phyloP scores from a whole-genome alignment of 1,140 invertebrate species.

The Meloidogyne exigua region DNA sequence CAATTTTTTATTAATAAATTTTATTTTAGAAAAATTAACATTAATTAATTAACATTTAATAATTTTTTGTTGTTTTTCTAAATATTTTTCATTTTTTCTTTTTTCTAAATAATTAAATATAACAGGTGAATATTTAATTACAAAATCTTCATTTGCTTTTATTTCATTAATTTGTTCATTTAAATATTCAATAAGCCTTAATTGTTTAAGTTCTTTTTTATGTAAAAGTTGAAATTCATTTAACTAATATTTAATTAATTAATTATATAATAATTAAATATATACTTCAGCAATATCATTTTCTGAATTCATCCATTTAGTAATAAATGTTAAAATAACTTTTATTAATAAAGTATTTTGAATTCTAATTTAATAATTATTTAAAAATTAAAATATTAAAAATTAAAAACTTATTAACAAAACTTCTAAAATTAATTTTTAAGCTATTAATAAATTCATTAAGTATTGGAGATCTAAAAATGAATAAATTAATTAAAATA shows the following conservation, averaged over 20 bases:
- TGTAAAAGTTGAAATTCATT: slow-evolving; percentile 12
- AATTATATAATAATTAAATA: not conserved
- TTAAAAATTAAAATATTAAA: not conserved
- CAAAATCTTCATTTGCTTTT: slow-evolving; percentile 14
- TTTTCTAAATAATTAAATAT: slow-evolving; percentile 25
- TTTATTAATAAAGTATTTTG: slow-evolving; percentile 3
- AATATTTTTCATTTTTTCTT: not conserved
- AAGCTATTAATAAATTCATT: slow-evolving; percentile 17
- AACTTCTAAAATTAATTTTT: slow-evolving; percentile 1
- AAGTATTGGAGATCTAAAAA: slow-evolving; percentile 21
- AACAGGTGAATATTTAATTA: not conserved
- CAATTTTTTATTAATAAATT: too few species aligned
- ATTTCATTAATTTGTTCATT: slow-evolving; percentile 19
- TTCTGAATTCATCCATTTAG: slow-evolving; percentile 24
- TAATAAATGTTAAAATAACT: slow-evolving; percentile 22
- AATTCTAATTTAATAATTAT: not conserved
- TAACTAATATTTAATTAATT: slow-evolving; percentile 7
- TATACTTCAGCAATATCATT: slow-evolving; percentile 8
- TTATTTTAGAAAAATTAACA: too few species aligned
- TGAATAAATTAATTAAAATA: not conserved
- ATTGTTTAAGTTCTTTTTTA: not conserved
- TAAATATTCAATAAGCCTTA: slow-evolving; percentile 15
- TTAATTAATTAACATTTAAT: not conserved
- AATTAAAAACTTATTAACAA: slow-evolving; percentile 10
- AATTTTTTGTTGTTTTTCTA: not conserved